Evolutionary conservation across 2,797 vertebrate genomes (phyloP).

Genomic region (Mareca penelope): DNA sequence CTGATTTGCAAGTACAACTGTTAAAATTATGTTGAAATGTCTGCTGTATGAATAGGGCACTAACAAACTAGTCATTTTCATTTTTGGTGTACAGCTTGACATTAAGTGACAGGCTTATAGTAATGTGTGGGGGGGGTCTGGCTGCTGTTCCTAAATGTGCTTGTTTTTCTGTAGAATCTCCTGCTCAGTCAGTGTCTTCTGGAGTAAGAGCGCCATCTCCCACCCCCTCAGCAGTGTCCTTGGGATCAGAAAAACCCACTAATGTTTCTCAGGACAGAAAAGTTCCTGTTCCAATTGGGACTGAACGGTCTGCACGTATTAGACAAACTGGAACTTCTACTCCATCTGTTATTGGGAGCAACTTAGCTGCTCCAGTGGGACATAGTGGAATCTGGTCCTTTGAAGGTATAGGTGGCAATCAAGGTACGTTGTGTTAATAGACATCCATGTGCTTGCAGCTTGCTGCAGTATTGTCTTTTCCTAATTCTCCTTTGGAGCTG

Average conservation of each 20-base stretch:
- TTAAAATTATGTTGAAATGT: not conserved
- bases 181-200: constrained; percentile 80
- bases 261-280: constrained; percentile 84
- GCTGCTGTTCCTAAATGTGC: not conserved
- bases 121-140: not conserved
- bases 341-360: constrained; percentile 83
- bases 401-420: constrained; percentile 83
- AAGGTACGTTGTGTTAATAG: constrained; percentile 71
- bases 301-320: constrained; percentile 84
- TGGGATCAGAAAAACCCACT: constrained; percentile 82
- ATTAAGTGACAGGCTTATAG: accelerated
- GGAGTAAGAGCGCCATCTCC: constrained; percentile 83
- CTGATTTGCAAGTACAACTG: not conserved
- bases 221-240: constrained; percentile 80
- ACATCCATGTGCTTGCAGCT: not conserved
- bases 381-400: constrained; percentile 87
- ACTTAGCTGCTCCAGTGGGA: constrained; percentile 82
- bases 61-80: accelerated
- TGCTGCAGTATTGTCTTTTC: accelerated
- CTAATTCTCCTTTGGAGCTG: not conserved
- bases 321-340: constrained; percentile 85
- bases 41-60: not conserved
- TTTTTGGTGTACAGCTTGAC: not conserved
- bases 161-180: constrained; percentile 71
- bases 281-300: constrained; percentile 85